These are phyloP conservation scores for Bubo scandiacus DNA, from an alignment of 2,113 vertebrate species.

Conservation along the genomic window DNA sequence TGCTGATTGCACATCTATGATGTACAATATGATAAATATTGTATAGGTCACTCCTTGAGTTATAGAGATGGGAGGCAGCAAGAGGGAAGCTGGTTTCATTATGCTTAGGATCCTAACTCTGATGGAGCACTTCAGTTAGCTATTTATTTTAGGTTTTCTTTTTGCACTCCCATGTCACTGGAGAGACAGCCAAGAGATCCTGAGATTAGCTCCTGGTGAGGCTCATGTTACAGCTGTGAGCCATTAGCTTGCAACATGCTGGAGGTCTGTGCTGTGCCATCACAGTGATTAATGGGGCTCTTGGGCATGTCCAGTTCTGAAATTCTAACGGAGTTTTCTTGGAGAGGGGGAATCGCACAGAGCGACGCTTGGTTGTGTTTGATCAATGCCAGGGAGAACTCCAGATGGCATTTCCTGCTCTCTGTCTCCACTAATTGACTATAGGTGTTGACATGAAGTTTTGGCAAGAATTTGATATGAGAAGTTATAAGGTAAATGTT, in stretches of 20 bases:
- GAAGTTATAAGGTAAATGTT: background rate
- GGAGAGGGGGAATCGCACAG: background rate
- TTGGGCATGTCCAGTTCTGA: background rate
- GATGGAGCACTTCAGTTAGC: background rate
- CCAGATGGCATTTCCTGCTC: background rate
- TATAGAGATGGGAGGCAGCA: background rate
- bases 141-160: background rate
- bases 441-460: background rate
- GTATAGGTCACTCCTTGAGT: background rate
- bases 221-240: background rate
- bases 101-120: background rate
- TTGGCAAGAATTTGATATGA: background rate
- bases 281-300: background rate
- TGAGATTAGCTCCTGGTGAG: background rate
- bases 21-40: background rate
- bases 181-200: background rate
- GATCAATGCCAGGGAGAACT: background rate
- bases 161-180: background rate
- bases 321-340: conserved; percentile 30
- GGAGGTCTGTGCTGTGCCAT: background rate
- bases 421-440: background rate
- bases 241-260: background rate
- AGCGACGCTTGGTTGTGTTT: background rate
- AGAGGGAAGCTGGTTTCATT: background rate
- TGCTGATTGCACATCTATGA: background rate